Percentiles rank a stretch among this genome's conserved stretches.
phyloP scores from a whole-genome alignment of 2,797 vertebrate species.

The Smutsia gigantea region DNA sequence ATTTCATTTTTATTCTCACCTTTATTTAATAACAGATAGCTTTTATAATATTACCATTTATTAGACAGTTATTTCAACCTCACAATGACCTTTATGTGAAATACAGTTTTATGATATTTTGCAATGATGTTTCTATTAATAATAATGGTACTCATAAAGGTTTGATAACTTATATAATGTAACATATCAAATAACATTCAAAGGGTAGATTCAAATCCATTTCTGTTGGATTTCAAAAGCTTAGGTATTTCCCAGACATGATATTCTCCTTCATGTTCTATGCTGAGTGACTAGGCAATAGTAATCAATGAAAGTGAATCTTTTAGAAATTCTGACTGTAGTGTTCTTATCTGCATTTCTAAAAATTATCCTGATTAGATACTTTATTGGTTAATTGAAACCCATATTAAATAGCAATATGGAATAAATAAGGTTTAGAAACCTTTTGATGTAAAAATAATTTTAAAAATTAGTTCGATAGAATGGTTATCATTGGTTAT shows the following conservation, averaged over 20 bases:
- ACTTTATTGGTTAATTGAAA: neutral
- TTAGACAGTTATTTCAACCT: neutral
- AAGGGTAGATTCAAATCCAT: neutral
- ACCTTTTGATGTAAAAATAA: neutral
- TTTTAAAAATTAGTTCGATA: neutral
- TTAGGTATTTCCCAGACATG: neutral
- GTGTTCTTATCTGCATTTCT: neutral
- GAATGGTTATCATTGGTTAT: neutral
- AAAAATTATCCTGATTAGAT: neutral
- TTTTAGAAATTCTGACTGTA: neutral
- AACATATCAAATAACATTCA: neutral
- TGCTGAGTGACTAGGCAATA: neutral
- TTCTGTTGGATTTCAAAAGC: neutral
- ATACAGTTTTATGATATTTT: neutral
- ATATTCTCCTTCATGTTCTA: neutral
- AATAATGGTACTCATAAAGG: neutral
- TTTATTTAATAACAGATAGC: neutral
- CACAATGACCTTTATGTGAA: neutral
- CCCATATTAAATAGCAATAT: neutral
- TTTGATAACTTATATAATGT: neutral
- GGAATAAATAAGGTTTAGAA: neutral
- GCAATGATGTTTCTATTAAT: neutral
- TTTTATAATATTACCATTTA: neutral
- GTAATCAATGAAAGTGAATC: neutral
- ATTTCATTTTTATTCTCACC: neutral